phyloP scores from a whole-genome alignment of 2,113 vertebrate genomes.

The Onychostoma macrolepis region DNA sequence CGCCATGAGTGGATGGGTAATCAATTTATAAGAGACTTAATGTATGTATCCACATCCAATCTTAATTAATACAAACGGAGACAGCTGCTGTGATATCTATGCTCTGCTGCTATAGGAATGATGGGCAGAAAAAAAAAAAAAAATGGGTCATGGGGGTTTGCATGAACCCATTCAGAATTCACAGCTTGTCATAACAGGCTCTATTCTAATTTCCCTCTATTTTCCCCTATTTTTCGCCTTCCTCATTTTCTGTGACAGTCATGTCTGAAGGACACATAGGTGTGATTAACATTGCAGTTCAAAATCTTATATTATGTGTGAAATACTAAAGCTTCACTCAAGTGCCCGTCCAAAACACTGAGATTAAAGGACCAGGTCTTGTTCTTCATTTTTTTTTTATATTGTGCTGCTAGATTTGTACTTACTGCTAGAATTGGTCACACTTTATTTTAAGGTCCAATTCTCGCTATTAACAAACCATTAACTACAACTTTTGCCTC shows the following conservation, averaged over 20 bases:
- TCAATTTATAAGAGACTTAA: constrained; percentile 77
- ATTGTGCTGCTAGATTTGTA: neutral
- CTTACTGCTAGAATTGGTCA: neutral
- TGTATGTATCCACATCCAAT: constrained; percentile 76
- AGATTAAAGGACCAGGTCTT: neutral
- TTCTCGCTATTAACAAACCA: too few species aligned
- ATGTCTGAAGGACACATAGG: constrained; percentile 23
- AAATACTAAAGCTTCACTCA: constrained; percentile 11
- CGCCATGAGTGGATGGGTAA: constrained; percentile 65
- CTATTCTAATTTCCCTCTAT: constrained; percentile 5
- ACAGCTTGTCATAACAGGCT: neutral
- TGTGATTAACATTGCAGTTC: neutral
- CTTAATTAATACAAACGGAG: constrained; percentile 72
- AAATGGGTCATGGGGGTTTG: constrained; percentile 15
- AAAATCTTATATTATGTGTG: neutral
- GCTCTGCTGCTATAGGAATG: constrained; percentile 18
- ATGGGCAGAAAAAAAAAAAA: neutral
- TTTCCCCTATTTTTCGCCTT: constrained; percentile 3
- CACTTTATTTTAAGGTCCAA: too few species aligned
- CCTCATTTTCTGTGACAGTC: constrained; percentile 20
- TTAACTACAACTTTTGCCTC: too few species aligned
- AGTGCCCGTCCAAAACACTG: neutral
- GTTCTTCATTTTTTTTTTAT: neutral
- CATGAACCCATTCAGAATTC: constrained; percentile 20
- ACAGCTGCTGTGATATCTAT: constrained; percentile 50